Base-by-base conservation (phyloP, 1,140 invertebrate species). In the Solenopsis fugax region DNA sequence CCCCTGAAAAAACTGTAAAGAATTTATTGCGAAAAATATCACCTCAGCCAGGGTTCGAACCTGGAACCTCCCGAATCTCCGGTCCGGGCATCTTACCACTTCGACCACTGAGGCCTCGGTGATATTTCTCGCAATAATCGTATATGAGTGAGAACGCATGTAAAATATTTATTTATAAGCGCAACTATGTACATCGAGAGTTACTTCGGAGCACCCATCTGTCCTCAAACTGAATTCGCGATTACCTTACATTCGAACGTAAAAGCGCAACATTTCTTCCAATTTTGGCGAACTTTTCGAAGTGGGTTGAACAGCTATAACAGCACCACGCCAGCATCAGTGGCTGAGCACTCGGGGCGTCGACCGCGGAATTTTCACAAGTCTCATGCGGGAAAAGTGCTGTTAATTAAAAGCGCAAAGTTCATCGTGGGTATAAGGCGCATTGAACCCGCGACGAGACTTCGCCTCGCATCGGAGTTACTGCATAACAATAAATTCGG, bases 401-500 rank as follows among this genome's bases (percentile, higher is more conserved):
- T 82, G 80, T 82, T 82, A 82, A 82, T 82, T 82, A 82, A 82
- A 82, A 82, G 80, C 67, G 52, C 48, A 82, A 82, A 82, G 67
- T 82, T 82, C 67, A 58, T 72, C 67, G 52, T 12, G 56, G 16
- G n/a, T 69, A n/a, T n/a, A 64, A 64, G 24, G 64, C 64, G 52
- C 34, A 34, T 34, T 34, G 73, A 37, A 78, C 52, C 21, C 78
- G 41, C 41, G 50, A 41, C 65, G 65, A 58, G 78, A 72, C 80
- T 73, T 58, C 4, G 41, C 54, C 16, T 82, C n/a, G 18, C 54
- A 34, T 45, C 69, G 24, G 52, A 82, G 52, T 82, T 73, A 48
- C 80, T 60, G 80, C 80, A 82, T 82, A 82, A 82, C 67, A 82
- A 82, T 82, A 82, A 82, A 82, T 82, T 82, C 80, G 80, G 24